Conservation (phyloP, 2,888 invertebrate genomes). For the Drosophila multiciliata region DNA sequence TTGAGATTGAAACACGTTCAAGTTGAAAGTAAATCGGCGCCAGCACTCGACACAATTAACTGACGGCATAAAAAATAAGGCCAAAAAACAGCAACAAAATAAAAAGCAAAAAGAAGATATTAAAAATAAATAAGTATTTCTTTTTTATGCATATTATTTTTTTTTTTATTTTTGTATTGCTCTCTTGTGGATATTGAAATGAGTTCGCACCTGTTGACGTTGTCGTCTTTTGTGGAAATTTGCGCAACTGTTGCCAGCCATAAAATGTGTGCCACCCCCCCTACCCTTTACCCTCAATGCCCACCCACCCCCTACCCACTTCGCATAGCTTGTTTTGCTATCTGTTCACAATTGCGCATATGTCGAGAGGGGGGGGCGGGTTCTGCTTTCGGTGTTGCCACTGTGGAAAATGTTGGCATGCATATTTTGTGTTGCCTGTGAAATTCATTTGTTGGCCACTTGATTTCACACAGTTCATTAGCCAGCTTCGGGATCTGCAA, state of each 20-base stretch:
- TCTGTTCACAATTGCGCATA: conserved; percentile 39
- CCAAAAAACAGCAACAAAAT: conserved; percentile 3
- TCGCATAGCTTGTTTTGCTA: conserved; percentile 28
- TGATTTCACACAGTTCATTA: conserved; percentile 43
- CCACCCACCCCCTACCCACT: not conserved
- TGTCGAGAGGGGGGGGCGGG: not conserved
- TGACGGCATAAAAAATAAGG: not conserved
- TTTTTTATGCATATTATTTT: conserved; percentile 35
- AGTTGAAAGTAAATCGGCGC: conserved; percentile 47
- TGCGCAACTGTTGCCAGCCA: conserved; percentile 65
- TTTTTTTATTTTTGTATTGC: conserved; percentile 26
- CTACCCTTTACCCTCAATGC: not conserved
- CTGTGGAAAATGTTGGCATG: conserved; percentile 35
- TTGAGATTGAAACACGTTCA: conserved; percentile 49
- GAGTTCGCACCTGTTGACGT: conserved; percentile 67
- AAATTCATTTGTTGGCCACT: conserved; percentile 39
- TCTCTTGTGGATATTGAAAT: conserved; percentile 54
- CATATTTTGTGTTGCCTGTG: conserved; percentile 33
- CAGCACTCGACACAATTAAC: conserved; percentile 34
- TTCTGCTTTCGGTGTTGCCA: conserved; percentile 4
- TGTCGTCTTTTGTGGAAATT: conserved; percentile 63
- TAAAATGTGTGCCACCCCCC: conserved; percentile 10
- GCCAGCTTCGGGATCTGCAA: conserved; percentile 24
- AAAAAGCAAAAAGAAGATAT: conserved; percentile 19
- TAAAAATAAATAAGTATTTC: conserved; percentile 66